Base-by-base conservation (phyloP, 92 coral and sea anemone genomes). In the Epizoanthus ramosus region DNA sequence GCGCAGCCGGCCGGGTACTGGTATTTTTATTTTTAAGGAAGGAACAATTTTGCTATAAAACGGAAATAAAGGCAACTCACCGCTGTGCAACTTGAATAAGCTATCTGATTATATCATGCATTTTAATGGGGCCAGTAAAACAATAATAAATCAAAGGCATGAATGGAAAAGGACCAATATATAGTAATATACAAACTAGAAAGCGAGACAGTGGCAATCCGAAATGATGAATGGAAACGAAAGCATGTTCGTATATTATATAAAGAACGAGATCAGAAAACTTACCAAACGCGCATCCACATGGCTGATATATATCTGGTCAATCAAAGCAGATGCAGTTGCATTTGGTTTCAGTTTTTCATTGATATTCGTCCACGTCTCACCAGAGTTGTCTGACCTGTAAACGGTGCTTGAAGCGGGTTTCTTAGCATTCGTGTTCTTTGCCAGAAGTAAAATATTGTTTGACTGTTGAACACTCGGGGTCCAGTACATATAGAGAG, bases 221-320 rank as follows among this genome's bases (percentile, higher is more conserved):
- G 15, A 12, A 4, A 19, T 3, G 14, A 16, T 52, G 24, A 73
- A 75, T n/a, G 50, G 67, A 58, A 58, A 75, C 18, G 13, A 60
- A 19, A 22, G 22, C 16, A 25, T 59, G 2, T 69, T 45, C 53
- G 13, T 9, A 45, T 45, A 47, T 47, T 9, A 47, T 47, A 47
- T 10, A 47, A 47, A 47, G 15, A 15, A 47, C 3, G 7, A 47
- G 54, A 47, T 47, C 14, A 47, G 54, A 15, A 47, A 21, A 59
- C 82, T 77, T 41, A 77, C 82, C 57, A 77, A 77, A 61, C 17
- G 71, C 31, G 82, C 70, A 61, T 77, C 57, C 52, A 43, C 71
- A 21, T 10, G 3, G 6, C 71, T 77, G 15, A 77, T 77, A 43
- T 77, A 77, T 56, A 77, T 60, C 54, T 77, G 82, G 71, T 77